Evolutionary conservation across 2,797 vertebrate species (phyloP), one percentile per base, ranked within the genome.

Genomic region (Cheirogaleus major): DNA sequence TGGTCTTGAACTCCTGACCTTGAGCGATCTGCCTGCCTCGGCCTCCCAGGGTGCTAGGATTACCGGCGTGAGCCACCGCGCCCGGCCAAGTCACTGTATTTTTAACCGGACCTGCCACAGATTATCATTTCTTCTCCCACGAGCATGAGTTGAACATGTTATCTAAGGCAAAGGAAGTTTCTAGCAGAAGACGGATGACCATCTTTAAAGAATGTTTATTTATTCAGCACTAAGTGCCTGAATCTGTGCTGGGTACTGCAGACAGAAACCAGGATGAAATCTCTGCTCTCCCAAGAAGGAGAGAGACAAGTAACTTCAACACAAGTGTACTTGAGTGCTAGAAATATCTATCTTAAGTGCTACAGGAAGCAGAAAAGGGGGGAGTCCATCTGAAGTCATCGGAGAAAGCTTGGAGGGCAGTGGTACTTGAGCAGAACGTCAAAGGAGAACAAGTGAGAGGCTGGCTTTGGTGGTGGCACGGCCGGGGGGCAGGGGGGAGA

Each of bases 401-500:
- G 13, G 5, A 52, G n/a, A 57, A 17, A 43, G 22, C 22, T 2
- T 8, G 48, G 14, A 30, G 35, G 73, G 45, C 25, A 61, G n/a
- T 4, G 20, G 18, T 10, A 4, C 20, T 38, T 32, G 41, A 76
- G 23, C 30, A 43, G 63, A 14, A 59, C 14, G 61, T 45, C 18
- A 8, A 17, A 63, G 50, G 35, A 27, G 61, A 52, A 4, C 30
- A 18, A 20, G 57, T 23, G 32, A 79, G 61, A 52, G 22, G 0
- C 32, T 6, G 50, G 75, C 69, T 65, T 27, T 23, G 11, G 10
- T 1, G n/a, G 61, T 32, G 43, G 22, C 0, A 1, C 11, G 32
- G 9, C 7, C 27, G 35, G 5, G 41, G 23, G 38, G 27, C 0
- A 1, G 2, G 59, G 1, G 8, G 23, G 1, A 35, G 72, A 4